Evolutionary conservation across 2,113 vertebrate species (phyloP), one percentile per base, ranked within the genome.

Genomic region (Heteronetta atricapilla): DNA sequence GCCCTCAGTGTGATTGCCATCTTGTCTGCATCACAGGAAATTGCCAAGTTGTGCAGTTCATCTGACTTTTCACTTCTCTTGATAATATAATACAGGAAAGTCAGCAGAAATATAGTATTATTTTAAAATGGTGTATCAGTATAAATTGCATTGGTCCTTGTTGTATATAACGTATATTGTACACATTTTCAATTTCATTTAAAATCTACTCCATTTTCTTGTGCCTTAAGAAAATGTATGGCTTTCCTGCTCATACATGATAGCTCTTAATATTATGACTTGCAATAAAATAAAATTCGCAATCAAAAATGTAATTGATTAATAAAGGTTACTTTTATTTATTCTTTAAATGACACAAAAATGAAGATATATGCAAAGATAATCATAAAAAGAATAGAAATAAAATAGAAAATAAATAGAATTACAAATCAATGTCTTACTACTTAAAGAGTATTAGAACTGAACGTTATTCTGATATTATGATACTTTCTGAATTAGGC

Each of bases 371-470:
- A 60, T 40, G 25, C 4, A 36, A 34, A 75, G 2, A 5, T 56
- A 58, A 67, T 4, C 10, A 8, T 58, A 79, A 15, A 18, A 82
- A 59, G 19, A 63, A 31, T 4, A 63, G 15, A 72, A 40, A 67
- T 60, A 20, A 48, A 48, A 48, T 48, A 48, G 46, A 48, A 48
- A 48, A 44, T 11, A 21, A 48, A 48, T 48, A 48, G 46, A 48
- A 48, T 3, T 58, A 50, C 23, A 40, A 34, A 62, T 67, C 28
- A n/a, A 0, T 56, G 14, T 11, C 9, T 3, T 1, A 2, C 9
- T 22, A 38, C 3, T 14, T 72, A 44, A 17, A 75, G 34, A 33
- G 8, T 60, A 55, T 6, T 22, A 52, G 70, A 55, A 53, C 29
- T 38, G 70, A 80, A 7, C 2, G 8, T 62, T 85, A 82, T 29